A percentile compares a stretch with the other conserved stretches of the same genome.
These are phyloP conservation scores for Melanchra persicariae DNA, from an alignment of 2,888 invertebrate species.

Conservation along the genomic window DNA sequence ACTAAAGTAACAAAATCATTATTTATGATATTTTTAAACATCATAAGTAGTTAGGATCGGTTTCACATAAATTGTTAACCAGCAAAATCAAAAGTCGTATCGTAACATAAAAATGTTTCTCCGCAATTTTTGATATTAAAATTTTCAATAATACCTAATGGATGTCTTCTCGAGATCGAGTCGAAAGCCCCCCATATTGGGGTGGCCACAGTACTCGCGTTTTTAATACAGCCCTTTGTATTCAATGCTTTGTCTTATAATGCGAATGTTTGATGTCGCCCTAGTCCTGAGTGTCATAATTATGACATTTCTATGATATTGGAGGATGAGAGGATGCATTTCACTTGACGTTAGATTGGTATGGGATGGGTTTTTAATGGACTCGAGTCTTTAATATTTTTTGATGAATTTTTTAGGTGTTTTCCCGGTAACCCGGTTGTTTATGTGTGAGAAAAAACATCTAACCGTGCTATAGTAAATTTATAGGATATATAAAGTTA, in stretches of 20 bases:
- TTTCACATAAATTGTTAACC: no score
- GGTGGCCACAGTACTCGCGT: conserved; percentile 79
- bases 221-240: conserved; percentile 83
- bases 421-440: no score
- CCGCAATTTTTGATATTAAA: conserved; percentile 90
- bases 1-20: no score
- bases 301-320: conserved; percentile 75
- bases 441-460: no score
- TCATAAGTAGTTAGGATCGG: no score
- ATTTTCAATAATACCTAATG: conserved; percentile 91
- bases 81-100: no score
- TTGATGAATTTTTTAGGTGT: no score
- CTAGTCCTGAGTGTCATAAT: conserved; percentile 82
- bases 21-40: no score
- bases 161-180: conserved; percentile 84
- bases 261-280: conserved; percentile 80
- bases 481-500: no score
- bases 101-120: conserved; percentile 67
- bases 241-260: conserved; percentile 81
- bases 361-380: conserved; percentile 31
- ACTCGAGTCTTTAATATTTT: not conserved
- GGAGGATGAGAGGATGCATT: conserved; percentile 50
- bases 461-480: no score
- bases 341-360: conserved; percentile 65
- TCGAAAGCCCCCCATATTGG: conserved; percentile 82